Conservation (phyloP, 2,797 vertebrate species). For the Gobio occitaniae region DNA sequence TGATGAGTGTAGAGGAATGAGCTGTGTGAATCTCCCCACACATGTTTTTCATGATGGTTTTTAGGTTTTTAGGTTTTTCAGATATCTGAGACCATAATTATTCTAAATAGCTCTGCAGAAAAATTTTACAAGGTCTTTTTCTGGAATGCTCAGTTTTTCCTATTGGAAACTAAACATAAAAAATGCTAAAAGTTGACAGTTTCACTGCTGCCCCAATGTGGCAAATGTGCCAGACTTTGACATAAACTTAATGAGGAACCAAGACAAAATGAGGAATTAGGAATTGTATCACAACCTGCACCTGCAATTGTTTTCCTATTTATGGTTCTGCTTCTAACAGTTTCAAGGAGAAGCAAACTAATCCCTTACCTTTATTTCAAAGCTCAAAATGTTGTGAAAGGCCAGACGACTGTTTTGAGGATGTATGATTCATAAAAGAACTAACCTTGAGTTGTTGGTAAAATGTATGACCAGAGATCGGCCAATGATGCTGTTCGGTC, state of each 20-base stretch:
- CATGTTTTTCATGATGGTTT: not conserved
- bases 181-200: not conserved
- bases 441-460: conserved; percentile 78
- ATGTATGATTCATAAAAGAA: conserved; percentile 4
- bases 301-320: conserved; percentile 15
- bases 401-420: not conserved
- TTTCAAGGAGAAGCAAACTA: not conserved
- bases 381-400: not conserved
- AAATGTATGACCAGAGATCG: conserved; percentile 82
- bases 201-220: not conserved
- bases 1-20: not conserved
- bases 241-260: conserved; percentile 3
- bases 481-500: conserved; percentile 76
- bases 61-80: conserved; percentile 28
- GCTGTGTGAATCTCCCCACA: not conserved
- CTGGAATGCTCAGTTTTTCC: not conserved
- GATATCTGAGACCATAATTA: conserved; percentile 47
- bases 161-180: not conserved
- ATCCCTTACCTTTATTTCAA: not conserved
- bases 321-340: conserved; percentile 15
- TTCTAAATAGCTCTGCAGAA: conserved; percentile 14
- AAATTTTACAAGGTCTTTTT: not conserved
- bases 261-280: conserved; percentile 5
- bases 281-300: not conserved
- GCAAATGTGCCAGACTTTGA: not conserved